Evolutionary conservation across 1,140 invertebrate species (phyloP), one percentile per base, ranked within the genome.

Genomic region (Artemia franciscana): DNA sequence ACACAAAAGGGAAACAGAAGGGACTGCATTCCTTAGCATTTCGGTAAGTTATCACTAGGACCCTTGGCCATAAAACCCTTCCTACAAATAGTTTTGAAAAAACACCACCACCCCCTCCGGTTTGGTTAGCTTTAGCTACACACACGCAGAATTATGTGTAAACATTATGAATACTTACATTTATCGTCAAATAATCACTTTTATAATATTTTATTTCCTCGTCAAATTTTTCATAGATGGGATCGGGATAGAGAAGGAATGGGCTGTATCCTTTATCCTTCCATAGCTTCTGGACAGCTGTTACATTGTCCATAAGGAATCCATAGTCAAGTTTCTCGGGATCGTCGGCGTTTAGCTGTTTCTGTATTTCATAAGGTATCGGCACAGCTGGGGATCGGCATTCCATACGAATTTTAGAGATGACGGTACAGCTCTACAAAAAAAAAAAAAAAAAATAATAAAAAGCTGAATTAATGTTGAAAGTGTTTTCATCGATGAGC

Each of bases 121-220:
- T n/a, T n/a, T n/a, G n/a, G n/a, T n/a, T n/a, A n/a, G n/a, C n/a
- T n/a, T n/a, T n/a, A n/a, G n/a, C n/a, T n/a, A n/a, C n/a, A n/a
- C n/a, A n/a, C n/a, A n/a, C n/a, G n/a, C n/a, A n/a, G n/a, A n/a
- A n/a, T n/a, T n/a, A n/a, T n/a, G n/a, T n/a, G n/a, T n/a, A n/a
- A n/a, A n/a, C n/a, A n/a, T 9, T 51, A 15, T 58, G 12, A n/a
- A 18, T 26, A 74, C 77, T 78, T 74, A 81, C 81, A 73, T 95
- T 93, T 66, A 98, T 95, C 25, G 89, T 95, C 25, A 98, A 74
- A 74, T 95, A 95, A 71, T 96, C 92, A 66, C 86, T 90, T 72
- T 93, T 93, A 74, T 92, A 93, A 74, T 90, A 91, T 70, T 94
- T 94, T 2, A 92, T 80, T 68, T 88, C 84, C 68, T 93, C 90